Evolutionary conservation across 2,113 vertebrate genomes (phyloP).

Genomic region (Pygoscelis adeliae): DNA sequence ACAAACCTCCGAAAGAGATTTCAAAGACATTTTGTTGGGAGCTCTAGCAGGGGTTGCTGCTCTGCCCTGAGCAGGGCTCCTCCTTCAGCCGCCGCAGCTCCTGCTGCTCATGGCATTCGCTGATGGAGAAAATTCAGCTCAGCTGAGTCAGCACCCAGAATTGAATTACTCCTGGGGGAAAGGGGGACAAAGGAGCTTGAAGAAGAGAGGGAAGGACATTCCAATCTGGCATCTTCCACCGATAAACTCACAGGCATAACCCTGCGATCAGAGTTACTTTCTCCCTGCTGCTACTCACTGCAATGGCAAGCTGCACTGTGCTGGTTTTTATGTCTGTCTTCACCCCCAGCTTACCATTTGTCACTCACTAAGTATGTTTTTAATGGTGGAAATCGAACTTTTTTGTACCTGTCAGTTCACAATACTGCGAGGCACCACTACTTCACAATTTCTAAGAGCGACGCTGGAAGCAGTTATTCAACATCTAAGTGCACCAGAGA

Average conservation of each 20-base stretch:
- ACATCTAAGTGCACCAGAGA: not conserved
- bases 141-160: not conserved
- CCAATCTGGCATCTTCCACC: not conserved
- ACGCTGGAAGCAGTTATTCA: not conserved
- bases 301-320: accelerated
- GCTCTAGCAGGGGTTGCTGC: not conserved
- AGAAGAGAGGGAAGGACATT: not conserved
- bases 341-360: accelerated
- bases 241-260: not conserved
- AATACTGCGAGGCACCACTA: not conserved
- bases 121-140: not conserved
- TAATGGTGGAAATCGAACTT: accelerated
- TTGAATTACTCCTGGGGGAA: accelerated
- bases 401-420: accelerated
- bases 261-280: accelerated
- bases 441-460: accelerated
- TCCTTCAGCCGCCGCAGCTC: not conserved
- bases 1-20: not conserved
- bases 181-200: not conserved
- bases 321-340: accelerated
- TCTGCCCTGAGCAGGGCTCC: not conserved
- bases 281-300: not conserved
- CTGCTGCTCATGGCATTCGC: not conserved
- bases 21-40: not conserved
- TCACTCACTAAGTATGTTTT: accelerated